Conservation (phyloP, 2,888 invertebrate species). For the Malacosoma neustria region DNA sequence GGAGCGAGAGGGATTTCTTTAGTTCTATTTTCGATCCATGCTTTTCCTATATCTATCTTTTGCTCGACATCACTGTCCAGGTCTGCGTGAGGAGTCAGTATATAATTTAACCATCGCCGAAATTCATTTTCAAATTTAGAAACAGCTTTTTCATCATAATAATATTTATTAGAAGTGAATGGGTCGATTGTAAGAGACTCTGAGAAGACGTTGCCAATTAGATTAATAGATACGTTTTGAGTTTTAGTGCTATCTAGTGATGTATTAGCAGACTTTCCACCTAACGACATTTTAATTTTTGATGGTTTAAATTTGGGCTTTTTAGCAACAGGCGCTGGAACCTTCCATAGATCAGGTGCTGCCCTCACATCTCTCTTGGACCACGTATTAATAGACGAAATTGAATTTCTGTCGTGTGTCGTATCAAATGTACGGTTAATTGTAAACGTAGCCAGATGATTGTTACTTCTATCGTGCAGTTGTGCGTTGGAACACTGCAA, state of each 20-base stretch:
- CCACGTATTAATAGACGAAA: constrained; percentile 38
- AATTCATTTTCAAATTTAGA: constrained; percentile 81
- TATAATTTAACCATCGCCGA: constrained; percentile 85
- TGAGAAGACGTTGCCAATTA: constrained; percentile 56
- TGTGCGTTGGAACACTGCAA: constrained; percentile 45
- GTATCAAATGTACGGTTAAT: constrained; percentile 61
- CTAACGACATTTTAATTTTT: constrained; percentile 29
- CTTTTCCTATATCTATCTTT: constrained; percentile 81
- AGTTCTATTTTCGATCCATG: constrained; percentile 83
- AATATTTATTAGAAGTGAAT: constrained; percentile 78
- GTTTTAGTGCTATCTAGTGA: constrained; percentile 55
- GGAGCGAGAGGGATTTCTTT: constrained; percentile 80
- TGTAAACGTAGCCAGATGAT: constrained; percentile 49
- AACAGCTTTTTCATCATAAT: constrained; percentile 80
- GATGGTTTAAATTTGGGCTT: constrained; percentile 35
- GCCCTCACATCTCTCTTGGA: constrained; percentile 50
- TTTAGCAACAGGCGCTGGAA: constrained; percentile 36
- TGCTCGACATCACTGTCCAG: constrained; percentile 77
- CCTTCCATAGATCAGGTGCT: constrained; percentile 54
- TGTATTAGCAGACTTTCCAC: constrained; percentile 26
- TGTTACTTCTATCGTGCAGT: constrained; percentile 37
- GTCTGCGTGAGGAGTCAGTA: constrained; percentile 84
- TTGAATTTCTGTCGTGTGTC: constrained; percentile 22
- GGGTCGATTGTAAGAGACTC: constrained; percentile 77
- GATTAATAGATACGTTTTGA: constrained; percentile 51